A percentile compares a stretch with the other conserved stretches of the same genome.
Evolutionary conservation across 2,888 invertebrate genomes (phyloP).

Genomic region (Monoplex corrugatus): DNA sequence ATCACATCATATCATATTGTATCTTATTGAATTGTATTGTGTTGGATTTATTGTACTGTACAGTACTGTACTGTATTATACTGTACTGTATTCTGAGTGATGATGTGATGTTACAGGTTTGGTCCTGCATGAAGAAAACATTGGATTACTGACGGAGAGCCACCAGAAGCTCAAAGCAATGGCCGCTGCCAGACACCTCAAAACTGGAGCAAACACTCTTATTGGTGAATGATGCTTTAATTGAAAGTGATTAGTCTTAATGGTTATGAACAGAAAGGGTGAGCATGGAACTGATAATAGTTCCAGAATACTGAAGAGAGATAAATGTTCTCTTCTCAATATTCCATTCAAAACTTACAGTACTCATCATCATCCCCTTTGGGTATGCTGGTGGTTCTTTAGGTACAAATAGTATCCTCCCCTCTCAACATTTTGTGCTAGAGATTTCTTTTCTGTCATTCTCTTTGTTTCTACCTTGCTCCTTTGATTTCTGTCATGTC

Average conservation of each 20-base stretch:
- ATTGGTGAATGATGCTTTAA: too few species aligned
- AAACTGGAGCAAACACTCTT: conserved; percentile 52
- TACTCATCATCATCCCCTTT: background rate
- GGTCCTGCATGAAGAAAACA: conserved; percentile 74
- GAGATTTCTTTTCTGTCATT: too few species aligned
- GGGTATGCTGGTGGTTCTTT: background rate
- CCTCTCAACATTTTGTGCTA: too few species aligned
- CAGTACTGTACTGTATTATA: background rate
- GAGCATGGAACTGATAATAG: too few species aligned
- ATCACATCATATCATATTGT: background rate
- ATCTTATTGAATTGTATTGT: background rate
- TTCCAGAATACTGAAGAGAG: too few species aligned
- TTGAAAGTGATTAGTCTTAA: too few species aligned
- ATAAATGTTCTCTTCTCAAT: background rate
- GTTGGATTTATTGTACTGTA: too few species aligned
- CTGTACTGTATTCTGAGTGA: background rate
- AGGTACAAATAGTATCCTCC: background rate
- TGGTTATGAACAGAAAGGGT: too few species aligned
- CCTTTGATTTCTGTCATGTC: too few species aligned
- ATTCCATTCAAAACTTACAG: background rate
- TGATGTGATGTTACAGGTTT: conserved; percentile 28
- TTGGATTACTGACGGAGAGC: conserved; percentile 65
- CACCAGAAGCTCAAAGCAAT: conserved; percentile 55
- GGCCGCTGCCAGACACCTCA: conserved; percentile 50
- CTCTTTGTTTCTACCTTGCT: too few species aligned